Base-by-base conservation (phyloP, 2,888 invertebrate genomes). In the Furcula furcula region DNA sequence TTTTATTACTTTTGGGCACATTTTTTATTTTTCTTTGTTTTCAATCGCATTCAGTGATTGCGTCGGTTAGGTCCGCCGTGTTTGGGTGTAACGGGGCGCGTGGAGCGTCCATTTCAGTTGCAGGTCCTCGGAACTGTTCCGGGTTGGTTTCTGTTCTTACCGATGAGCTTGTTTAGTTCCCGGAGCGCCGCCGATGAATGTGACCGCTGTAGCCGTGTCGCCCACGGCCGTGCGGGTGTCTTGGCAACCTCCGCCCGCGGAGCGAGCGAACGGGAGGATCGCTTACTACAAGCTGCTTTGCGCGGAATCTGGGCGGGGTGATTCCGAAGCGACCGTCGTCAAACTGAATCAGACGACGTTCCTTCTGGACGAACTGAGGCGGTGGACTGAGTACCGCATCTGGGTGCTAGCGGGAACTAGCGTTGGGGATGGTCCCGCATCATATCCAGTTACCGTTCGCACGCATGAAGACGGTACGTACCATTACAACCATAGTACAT, bases 401-500 rank as follows among this genome's bases (percentile, higher is more conserved):
- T 97, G 97, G 97, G 96, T 98, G 70, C 91, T 97, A 62, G 98
- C 98, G 52, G 97, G 97, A 72, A 99, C 98, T 65, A 94, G 94
- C 69, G 97, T 98, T 60, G 99, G 99, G 73, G 97, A 98, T 87
- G 98, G 99, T 48, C 98, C 96, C 49, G 93, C 94, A 68, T 97
- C 97, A 62, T 94, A 94, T 86, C 97, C 97, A 50, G 94, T 98
- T 91, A 93, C 94, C 70, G 94, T 97, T 68, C 94, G 95, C 91
- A 98, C 98, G 58, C 96, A 96, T 79, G 98, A 98, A 94, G 98
- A 98, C 94, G 98, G 99, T 99, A 98, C 94, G 98, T 95, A 77
- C 81, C 81, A 34, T 45, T 40, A 52, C 41, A 31, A 28, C 31
- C 49, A 50, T 35, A 44, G 29, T 36, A 44, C 46, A 34, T 32